Percentiles rank a stretch among this genome's conserved stretches.
Conservation (phyloP, 2,113 vertebrate species). For the Ochotona curzoniae region DNA sequence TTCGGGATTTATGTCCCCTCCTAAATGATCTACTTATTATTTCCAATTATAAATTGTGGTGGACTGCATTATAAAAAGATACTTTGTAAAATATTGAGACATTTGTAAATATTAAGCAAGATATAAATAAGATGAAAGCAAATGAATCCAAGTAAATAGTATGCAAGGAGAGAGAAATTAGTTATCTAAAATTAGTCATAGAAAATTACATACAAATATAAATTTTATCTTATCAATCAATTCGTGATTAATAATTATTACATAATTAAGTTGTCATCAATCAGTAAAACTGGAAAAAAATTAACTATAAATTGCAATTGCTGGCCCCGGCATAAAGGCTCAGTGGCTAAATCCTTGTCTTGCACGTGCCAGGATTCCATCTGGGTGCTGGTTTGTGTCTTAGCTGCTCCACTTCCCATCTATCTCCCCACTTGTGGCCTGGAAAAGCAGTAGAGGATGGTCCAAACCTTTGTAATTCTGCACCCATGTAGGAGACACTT, state of each 20-base stretch:
- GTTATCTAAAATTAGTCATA: not conserved
- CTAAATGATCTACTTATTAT: not conserved
- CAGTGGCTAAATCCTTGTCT: too few species aligned
- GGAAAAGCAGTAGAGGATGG: too few species aligned
- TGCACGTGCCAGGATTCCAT: too few species aligned
- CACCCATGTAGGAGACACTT: too few species aligned
- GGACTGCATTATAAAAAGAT: not conserved
- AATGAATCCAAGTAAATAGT: not conserved
- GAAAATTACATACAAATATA: not conserved
- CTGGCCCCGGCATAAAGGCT: too few species aligned
- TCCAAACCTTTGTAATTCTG: too few species aligned
- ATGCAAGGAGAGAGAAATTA: not conserved
- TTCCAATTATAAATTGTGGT: not conserved
- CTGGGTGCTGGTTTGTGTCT: too few species aligned
- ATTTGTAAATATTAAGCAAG: conserved; percentile 37
- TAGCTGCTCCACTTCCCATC: too few species aligned
- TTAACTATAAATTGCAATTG: not conserved
- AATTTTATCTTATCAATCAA: not conserved
- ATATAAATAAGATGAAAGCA: conserved; percentile 8
- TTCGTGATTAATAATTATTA: not conserved
- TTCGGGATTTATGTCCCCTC: not conserved
- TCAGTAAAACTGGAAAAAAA: conserved; percentile 5
- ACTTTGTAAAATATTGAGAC: not conserved
- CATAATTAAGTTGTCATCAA: not conserved
- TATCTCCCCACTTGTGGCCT: too few species aligned